Evolutionary conservation across 2,113 vertebrate genomes (phyloP).

Genomic region (Thermophis baileyi): DNA sequence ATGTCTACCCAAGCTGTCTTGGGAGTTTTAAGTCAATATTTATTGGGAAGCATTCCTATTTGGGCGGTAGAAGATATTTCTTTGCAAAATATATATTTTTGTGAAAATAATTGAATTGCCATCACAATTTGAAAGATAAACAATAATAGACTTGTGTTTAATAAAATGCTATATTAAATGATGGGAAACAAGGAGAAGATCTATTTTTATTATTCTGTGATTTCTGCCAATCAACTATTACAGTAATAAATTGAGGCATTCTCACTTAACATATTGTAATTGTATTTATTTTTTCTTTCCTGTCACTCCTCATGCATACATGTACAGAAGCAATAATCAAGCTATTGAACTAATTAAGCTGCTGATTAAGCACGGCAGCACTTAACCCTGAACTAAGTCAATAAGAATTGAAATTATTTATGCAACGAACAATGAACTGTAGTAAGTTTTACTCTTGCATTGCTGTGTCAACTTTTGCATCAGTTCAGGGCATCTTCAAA

Average conservation of each 20-base stretch:
- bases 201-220: conserved; percentile 66
- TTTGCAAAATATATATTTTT: neutral
- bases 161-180: conserved; percentile 45
- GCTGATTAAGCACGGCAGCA: conserved; percentile 75
- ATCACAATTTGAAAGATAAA: conserved; percentile 41
- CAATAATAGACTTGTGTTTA: conserved; percentile 41
- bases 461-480: neutral
- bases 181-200: conserved; percentile 55
- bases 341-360: conserved; percentile 65
- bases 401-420: conserved; percentile 64
- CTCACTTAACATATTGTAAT: conserved; percentile 68
- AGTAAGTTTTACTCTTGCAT: conserved; percentile 34
- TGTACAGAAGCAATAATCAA: conserved; percentile 57
- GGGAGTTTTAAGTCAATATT: neutral
- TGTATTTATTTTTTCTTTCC: conserved; percentile 72
- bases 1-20: neutral
- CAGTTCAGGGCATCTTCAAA: neutral
- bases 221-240: conserved; percentile 47
- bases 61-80: conserved; percentile 15
- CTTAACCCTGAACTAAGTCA: conserved; percentile 74
- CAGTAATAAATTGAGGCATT: conserved; percentile 69
- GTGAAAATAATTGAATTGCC: conserved; percentile 9
- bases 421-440: conserved; percentile 53
- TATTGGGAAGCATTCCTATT: neutral
- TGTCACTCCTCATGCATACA: conserved; percentile 46